A percentile compares a stretch with the other conserved stretches of the same genome.
Conservation (phyloP, 23 tunicate genomes). For the Trididemnum clinides region DNA sequence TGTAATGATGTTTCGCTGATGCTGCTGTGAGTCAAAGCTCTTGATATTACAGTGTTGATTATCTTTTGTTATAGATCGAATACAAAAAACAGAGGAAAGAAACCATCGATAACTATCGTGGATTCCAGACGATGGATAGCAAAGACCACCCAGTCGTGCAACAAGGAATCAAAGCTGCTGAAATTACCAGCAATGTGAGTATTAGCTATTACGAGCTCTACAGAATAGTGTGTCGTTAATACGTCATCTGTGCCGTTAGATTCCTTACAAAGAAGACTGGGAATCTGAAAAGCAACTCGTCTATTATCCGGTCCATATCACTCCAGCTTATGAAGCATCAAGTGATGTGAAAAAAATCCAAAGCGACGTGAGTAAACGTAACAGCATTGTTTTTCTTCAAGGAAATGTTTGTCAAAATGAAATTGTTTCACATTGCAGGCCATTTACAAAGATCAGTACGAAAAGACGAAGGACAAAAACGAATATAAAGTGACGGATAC, state of each 20-base stretch:
- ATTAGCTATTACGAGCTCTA: too few relatives aligned
- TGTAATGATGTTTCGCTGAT: too few relatives aligned
- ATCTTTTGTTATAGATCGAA: conserved; percentile 36
- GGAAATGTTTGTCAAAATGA: too few relatives aligned
- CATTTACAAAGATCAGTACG: too few relatives aligned
- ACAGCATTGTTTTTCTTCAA: too few relatives aligned
- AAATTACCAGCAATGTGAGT: conserved; percentile 48
- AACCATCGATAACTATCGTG: conserved; percentile 72
- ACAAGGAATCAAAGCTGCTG: conserved; percentile 69
- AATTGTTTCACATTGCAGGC: too few relatives aligned
- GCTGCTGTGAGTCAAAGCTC: too few relatives aligned
- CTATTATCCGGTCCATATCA: conserved; percentile 97
- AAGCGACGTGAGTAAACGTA: conserved; percentile 69
- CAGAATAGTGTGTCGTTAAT: too few relatives aligned
- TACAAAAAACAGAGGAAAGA: conserved; percentile 74
- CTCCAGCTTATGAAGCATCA: conserved; percentile 93
- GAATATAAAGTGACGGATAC: too few relatives aligned
- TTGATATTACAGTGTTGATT: too few relatives aligned
- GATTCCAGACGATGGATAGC: conserved; percentile 93
- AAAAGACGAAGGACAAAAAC: too few relatives aligned
- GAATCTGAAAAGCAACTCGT: conserved; percentile 84
- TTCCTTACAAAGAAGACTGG: conserved; percentile 86
- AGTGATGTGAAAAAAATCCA: conserved; percentile 84
- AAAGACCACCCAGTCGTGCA: conserved; percentile 89
- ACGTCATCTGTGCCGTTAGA: conserved; percentile 54